Evolutionary conservation across 2,113 vertebrate species (phyloP), one percentile per base, ranked within the genome.

Genomic region (Dryoscopus gambensis): DNA sequence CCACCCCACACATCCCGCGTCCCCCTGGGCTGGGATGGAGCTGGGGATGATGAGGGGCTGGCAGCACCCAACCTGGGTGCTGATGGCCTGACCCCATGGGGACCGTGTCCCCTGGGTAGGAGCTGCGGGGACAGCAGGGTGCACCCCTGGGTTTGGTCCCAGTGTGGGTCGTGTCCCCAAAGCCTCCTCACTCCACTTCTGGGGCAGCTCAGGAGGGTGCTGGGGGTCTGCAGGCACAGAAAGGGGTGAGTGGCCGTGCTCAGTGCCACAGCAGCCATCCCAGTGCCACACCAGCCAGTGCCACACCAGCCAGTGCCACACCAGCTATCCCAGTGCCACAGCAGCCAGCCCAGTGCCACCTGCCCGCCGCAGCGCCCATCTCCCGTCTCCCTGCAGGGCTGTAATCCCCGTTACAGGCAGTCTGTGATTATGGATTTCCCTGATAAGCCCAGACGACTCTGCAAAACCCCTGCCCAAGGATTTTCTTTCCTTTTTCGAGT

Each of bases 351-450:
- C 59, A 28, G 5, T 20, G 31, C 50, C 3, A 4, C 42, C 75
- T 9, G 28, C 42, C 56, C 1, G 0, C 5, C 2, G 0, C 2
- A 1, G 44, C 77, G 73, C 69, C 74, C 2, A 0, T 22, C 50
- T 74, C 64, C 76, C 2, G 1, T 52, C 28, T 68, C 79, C 81
- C 86, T 33, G 59, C 69, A 4, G 9, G 83, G 64, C 95, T 24
- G 28, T 93, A 94, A 94, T 96, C 94, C 93, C 68, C 0, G 0
- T 83, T 90, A 49, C 69, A 62, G 64, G 79, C 87, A 87, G 75
- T 77, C 80, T 60, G 92, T 96, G 96, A 90, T 91, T 87, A 77
- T 0, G 40, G 96, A 97, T 97, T 97, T 94, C 93, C 79, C 79
- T 52, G 86, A 91, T 95, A 88, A 97, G 81, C 90, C 86, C 15